Base-by-base conservation (phyloP, 1,140 invertebrate species). In the Anthonomus grandis region DNA sequence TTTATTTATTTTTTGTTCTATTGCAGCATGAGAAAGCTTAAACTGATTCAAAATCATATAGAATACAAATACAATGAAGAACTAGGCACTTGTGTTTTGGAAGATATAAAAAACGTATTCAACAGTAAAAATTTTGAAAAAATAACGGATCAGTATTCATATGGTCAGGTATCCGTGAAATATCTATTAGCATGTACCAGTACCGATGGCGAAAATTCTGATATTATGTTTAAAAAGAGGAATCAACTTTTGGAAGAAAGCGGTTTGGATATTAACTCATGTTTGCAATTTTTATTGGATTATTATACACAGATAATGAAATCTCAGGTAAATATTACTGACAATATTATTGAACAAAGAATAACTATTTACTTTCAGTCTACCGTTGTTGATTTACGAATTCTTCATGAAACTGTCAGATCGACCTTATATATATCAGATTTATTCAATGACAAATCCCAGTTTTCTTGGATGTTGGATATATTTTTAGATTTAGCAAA, bases 201-300 rank as follows among this genome's bases (percentile, higher is more conserved):
- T 19, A 4, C 57, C 8, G 59, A 66, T 13, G 63, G 68, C 34
- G 48, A 65, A 69, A 27, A 75, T 62, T 57, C 68, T 39, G 17
- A 52, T 70, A 4, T 76, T 71, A 34, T 75, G 63, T 44, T 62
- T 66, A 24, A 65, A 67, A 25, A 72, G 70, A 24, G 70, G 69
- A 22, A 70, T 36, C 44, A 57, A n/a, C 59, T 72, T 2, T 52
- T 81, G 2, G 67, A 78, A 41, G 72, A 75, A 8, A 78, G 76
- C 47, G 84, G 84, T 1, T 77, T 93, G 3, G 91, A 95, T 72
- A 75, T 93, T 4, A 85, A 88, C 65, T 93, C 91, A 6, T 95
- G 91, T 76, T 69, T 93, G n/a, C 87, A 90, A 66, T 86, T 93
- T 63, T 72, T 93, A 0, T 77, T 93, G 57, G 90, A 93, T 66